phyloP scores from a whole-genome alignment of 2,113 vertebrate species.

The Podarcis raffonei region DNA sequence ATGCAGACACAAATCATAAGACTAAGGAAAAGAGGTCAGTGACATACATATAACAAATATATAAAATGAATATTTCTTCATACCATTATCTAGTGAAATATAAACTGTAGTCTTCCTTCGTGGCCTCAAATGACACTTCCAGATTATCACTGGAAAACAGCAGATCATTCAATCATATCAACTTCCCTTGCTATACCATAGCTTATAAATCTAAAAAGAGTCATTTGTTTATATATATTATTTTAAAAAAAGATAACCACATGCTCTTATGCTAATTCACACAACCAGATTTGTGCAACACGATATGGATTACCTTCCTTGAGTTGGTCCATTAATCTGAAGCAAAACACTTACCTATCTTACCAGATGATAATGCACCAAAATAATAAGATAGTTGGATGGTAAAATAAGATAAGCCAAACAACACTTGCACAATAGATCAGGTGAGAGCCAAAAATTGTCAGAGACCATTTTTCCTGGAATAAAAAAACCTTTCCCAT shows the following conservation, averaged over 20 bases:
- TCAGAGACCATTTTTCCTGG: not conserved
- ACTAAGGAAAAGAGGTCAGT: no score
- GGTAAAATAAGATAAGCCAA: not conserved
- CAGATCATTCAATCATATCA: not conserved
- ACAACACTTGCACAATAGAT: not conserved
- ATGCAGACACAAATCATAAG: not conserved
- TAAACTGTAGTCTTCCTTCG: no score
- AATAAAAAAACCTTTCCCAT: not conserved
- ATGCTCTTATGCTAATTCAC: not conserved
- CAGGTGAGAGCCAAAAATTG: not conserved
- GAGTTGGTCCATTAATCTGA: not conserved
- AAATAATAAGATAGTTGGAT: not conserved
- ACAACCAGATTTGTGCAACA: not conserved
- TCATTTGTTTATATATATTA: no score
- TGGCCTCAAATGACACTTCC: not conserved
- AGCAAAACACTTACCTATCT: not conserved
- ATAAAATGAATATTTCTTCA: not conserved
- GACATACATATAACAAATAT: no score
- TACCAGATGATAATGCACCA: not conserved
- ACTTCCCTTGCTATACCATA: not conserved
- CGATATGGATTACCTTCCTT: not conserved
- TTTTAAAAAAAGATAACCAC: no score
- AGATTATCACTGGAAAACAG: not conserved
- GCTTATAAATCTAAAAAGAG: no score
- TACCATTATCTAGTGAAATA: not conserved